phyloP scores from a whole-genome alignment of 2,113 vertebrate genomes.

The Thomomys bottae region DNA sequence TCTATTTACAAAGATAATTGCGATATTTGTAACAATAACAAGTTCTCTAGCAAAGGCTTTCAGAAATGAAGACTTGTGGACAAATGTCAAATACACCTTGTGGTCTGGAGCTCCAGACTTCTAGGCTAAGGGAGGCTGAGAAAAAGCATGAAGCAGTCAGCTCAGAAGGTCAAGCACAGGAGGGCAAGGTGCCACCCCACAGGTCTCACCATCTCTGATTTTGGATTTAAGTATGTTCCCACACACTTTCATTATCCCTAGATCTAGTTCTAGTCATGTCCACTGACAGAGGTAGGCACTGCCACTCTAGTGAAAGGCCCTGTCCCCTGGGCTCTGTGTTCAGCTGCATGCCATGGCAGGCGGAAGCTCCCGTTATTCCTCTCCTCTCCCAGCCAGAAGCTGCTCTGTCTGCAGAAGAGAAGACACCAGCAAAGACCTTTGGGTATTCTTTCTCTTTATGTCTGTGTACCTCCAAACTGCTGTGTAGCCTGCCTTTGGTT shows the following conservation, averaged over 20 bases:
- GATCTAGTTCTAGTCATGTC: not conserved
- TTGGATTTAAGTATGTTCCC: not conserved
- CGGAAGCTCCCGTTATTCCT: not conserved
- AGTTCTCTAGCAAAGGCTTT: not conserved
- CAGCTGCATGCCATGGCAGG: not conserved
- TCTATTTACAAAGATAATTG: not conserved
- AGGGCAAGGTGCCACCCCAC: not conserved
- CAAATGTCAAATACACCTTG: not conserved
- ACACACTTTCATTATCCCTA: not conserved
- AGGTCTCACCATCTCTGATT: not conserved
- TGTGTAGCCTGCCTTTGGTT: not conserved
- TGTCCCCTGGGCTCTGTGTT: not conserved
- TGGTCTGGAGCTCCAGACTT: not conserved
- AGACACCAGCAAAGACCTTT: not conserved
- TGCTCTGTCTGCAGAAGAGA: not conserved
- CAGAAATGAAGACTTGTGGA: not conserved
- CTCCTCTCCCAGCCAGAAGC: not conserved
- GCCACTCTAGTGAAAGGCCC: not conserved
- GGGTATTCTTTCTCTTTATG: not conserved
- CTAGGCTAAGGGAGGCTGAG: not conserved
- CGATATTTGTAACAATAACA: not conserved
- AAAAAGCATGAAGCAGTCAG: not conserved
- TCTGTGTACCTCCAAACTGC: conserved; percentile 11
- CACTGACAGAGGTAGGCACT: not conserved
- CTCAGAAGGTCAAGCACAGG: not conserved